Percentiles rank a stretch among this genome's conserved stretches.
Conservation (phyloP, 2,797 vertebrate species). For the Pangasius djambal region DNA sequence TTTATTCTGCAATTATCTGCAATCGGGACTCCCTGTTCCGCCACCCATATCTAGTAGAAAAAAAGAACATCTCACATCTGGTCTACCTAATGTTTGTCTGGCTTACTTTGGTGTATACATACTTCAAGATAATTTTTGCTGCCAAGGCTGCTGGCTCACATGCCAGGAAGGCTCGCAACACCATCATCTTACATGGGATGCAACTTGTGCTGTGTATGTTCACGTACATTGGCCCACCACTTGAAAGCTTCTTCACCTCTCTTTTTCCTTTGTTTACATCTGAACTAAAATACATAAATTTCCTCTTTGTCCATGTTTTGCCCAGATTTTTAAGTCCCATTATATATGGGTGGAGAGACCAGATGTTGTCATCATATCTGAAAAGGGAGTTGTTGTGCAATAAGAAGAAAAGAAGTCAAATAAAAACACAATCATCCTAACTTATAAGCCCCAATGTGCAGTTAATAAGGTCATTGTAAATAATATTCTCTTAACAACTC, state of each 20-base stretch:
- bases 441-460: not conserved
- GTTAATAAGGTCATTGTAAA: not conserved
- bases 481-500: not conserved
- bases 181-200: slow-evolving; percentile 75
- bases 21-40: slow-evolving; percentile 68
- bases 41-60: slow-evolving; percentile 61
- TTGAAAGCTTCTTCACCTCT: slow-evolving; percentile 63
- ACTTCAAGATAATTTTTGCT: slow-evolving; percentile 68
- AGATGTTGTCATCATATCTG: slow-evolving; percentile 68
- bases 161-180: slow-evolving; percentile 72
- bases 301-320: slow-evolving; percentile 72
- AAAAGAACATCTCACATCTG: slow-evolving; percentile 66
- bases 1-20: slow-evolving; percentile 68
- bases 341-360: slow-evolving; percentile 73
- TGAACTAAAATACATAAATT: slow-evolving; percentile 69
- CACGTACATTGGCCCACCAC: slow-evolving; percentile 72
- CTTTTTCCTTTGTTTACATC: slow-evolving; percentile 61
- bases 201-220: slow-evolving; percentile 79
- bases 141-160: slow-evolving; percentile 64
- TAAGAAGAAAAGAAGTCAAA: not conserved
- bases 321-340: slow-evolving; percentile 75
- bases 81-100: slow-evolving; percentile 75
- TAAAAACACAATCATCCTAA: not conserved
- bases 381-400: slow-evolving; percentile 62
- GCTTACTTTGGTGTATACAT: slow-evolving; percentile 73